A percentile compares a stretch with the other conserved stretches of the same genome.
Evolutionary conservation across 1,140 invertebrate species (phyloP).

Genomic region (Drosophila eugracilis): DNA sequence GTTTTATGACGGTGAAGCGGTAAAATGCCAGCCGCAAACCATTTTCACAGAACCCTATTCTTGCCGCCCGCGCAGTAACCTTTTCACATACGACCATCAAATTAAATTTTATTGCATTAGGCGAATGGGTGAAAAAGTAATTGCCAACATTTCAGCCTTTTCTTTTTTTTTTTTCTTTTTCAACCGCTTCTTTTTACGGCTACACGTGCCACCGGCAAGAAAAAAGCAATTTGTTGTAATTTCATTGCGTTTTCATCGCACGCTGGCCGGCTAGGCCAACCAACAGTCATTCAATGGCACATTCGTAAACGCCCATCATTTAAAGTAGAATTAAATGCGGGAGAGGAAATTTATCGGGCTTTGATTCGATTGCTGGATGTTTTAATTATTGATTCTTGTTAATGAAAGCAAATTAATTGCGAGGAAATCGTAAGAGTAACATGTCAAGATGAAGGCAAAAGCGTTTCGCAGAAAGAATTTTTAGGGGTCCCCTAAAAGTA

Average conservation of each 20-base stretch:
- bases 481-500: background rate
- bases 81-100: conserved; percentile 58
- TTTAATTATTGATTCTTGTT: conserved; percentile 28
- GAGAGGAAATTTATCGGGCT: conserved; percentile 24
- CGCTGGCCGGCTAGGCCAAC: no score
- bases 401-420: conserved; percentile 11
- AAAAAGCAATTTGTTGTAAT: conserved; percentile 71
- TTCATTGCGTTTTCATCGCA: conserved; percentile 49
- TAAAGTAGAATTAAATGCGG: conserved; percentile 30
- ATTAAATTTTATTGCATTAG: conserved; percentile 81
- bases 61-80: conserved; percentile 23
- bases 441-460: background rate
- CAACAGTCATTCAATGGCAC: background rate
- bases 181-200: conserved; percentile 17
- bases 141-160: conserved; percentile 53
- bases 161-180: conserved; percentile 26
- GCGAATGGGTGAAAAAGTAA: conserved; percentile 62
- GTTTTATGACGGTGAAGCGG: conserved; percentile 60
- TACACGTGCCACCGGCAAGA: conserved; percentile 34
- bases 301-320: conserved; percentile 9
- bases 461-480: background rate
- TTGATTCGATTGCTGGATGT: conserved; percentile 17
- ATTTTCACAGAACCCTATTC: conserved; percentile 33
- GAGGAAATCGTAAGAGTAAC: background rate
- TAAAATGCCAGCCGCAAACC: conserved; percentile 53